Evolutionary conservation across 1,140 invertebrate genomes (phyloP).

Genomic region (Mycetomoellerius zeteki): DNA sequence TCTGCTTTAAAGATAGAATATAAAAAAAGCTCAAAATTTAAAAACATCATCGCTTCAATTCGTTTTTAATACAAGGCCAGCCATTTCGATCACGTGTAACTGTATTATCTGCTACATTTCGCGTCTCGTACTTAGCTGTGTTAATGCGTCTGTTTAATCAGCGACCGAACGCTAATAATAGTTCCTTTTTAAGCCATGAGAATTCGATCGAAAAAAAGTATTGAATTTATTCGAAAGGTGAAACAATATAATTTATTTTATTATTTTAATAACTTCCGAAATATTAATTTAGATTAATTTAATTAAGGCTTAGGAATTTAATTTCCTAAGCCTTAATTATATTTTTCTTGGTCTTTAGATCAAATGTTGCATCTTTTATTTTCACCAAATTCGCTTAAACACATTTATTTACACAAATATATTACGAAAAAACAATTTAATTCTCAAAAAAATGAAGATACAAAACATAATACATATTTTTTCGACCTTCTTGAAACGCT

Average conservation of each 20-base stretch:
- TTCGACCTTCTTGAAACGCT: constrained; percentile 20
- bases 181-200: constrained; percentile 27
- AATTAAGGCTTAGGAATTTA: background rate
- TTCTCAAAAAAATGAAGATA: constrained; percentile 24
- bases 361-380: background rate
- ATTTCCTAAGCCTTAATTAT: background rate
- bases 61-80: constrained; percentile 9
- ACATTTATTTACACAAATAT: constrained; percentile 12
- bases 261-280: background rate
- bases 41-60: constrained; percentile 1
- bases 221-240: constrained; percentile 5
- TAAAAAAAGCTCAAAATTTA: background rate
- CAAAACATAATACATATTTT: constrained; percentile 33
- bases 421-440: constrained; percentile 36
- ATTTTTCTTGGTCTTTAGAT: constrained; percentile 23
- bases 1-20: background rate
- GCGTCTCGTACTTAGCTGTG: constrained; percentile 24
- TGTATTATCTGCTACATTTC: constrained; percentile 30
- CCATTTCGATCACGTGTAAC: constrained; percentile 24
- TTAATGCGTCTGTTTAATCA: constrained; percentile 72
- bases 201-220: constrained; percentile 12
- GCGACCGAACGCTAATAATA: constrained; percentile 63
- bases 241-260: background rate
- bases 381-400: background rate
- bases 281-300: constrained; percentile 7